Base-by-base conservation (phyloP, 2,797 vertebrate genomes). In the Sebastes iracundus region DNA sequence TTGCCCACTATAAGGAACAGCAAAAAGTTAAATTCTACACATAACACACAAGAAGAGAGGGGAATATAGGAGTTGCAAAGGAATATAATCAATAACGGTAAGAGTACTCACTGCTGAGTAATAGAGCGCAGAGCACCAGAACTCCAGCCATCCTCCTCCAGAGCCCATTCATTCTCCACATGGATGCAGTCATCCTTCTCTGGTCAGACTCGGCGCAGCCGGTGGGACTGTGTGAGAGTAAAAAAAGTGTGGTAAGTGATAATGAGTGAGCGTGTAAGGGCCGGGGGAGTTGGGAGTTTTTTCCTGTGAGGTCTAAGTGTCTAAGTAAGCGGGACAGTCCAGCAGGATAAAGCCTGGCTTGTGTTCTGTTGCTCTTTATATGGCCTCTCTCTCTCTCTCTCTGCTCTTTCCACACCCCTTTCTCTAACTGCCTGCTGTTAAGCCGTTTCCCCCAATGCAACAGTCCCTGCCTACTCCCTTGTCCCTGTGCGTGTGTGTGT, bases 331-430 rank as follows among this genome's bases (percentile, higher is more conserved):
- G 63, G 91, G 93, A 94, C 91, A 91, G 91, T 91, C 81, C 42
- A 86, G 90, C 90, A 90, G 93, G 95, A 95, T 95, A 93, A 93
- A 95, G 94, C 87, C 84, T 77, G 91, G 88, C 86, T 92, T 94
- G 93, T 95, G 91, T 91, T 93, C 87, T 67, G 73, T 66, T 86
- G 90, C 90, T 90, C 93, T 96, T 96, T 96, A 96, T 96, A 96
- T 58, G 73, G 87, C 77, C 90, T 77, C 70, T 58, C 69, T 73
- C 73, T 69, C 73, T 69, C 84, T 80, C 75, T 75, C 53, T 75
- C 82, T 70, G 22, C 87, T 83, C 59, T 91, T 83, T 90, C 88
- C 93, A 94, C 94, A 89, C 93, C 93, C 94, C 90, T 87, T 92
- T 64, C 91, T 90, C 83, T 80, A 89, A 86, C 86, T 42, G 87